Evolutionary conservation across 1,140 invertebrate genomes (phyloP).

Genomic region (Drosophila takahashii): DNA sequence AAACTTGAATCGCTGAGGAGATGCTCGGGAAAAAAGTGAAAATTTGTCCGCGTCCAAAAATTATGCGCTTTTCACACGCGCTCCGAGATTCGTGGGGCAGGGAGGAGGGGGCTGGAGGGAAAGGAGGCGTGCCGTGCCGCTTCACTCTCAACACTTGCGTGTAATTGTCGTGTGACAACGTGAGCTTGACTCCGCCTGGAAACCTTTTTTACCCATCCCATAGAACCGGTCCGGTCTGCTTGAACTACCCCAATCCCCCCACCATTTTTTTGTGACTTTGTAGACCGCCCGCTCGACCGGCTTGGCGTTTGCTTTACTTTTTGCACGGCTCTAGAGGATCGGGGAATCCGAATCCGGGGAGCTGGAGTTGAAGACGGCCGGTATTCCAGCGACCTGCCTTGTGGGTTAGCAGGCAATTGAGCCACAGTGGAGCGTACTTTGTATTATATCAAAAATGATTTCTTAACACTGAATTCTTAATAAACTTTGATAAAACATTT

Average conservation of each 20-base stretch:
- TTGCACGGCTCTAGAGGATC: conserved; percentile 13
- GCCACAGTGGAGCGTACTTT: conserved; percentile 17
- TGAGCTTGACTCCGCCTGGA: conserved; percentile 53
- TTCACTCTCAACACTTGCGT: conserved; percentile 62
- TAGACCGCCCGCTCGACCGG: conserved; percentile 13
- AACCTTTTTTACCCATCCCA: conserved; percentile 60
- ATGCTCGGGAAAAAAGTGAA: conserved; percentile 77
- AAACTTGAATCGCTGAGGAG: conserved; percentile 16
- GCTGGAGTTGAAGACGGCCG: conserved; percentile 6
- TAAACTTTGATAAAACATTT: too few relatives aligned
- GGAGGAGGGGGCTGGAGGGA: background rate
- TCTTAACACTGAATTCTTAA: too few relatives aligned
- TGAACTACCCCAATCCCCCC: background rate
- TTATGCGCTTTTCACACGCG: conserved; percentile 84
- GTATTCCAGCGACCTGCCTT: conserved; percentile 36
- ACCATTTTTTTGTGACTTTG: conserved; percentile 10
- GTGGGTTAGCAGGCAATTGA: conserved; percentile 27
- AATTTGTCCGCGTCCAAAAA: conserved; percentile 84
- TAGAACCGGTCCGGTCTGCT: conserved; percentile 60
- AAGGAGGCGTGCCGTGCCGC: conserved; percentile 8
- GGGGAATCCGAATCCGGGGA: background rate
- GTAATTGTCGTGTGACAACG: conserved; percentile 63
- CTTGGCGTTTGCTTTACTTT: conserved; percentile 26
- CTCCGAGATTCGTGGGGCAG: conserved; percentile 28
- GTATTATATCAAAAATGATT: too few relatives aligned